Percentiles rank a stretch among this genome's conserved stretches.
These are phyloP conservation scores for Clarias platycephalus DNA, from an alignment of 2,797 vertebrate species.

Conservation along the genomic window DNA sequence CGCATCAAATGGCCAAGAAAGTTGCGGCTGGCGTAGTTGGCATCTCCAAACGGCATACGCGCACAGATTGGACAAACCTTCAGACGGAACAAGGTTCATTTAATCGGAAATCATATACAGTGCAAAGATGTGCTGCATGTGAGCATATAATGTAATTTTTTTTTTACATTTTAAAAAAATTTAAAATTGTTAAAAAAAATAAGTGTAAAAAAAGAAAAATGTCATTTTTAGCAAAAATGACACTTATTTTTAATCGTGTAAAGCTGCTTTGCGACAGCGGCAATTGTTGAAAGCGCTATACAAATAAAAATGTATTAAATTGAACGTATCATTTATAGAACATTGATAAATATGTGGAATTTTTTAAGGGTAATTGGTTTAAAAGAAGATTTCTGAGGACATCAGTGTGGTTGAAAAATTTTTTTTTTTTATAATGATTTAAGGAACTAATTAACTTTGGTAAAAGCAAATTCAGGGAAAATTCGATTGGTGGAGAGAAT, in stretches of 20 bases:
- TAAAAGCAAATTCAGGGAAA: neutral
- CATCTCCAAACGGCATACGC: constrained; percentile 29
- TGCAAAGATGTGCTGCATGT: neutral
- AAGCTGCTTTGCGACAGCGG: too few species aligned
- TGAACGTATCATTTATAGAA: neutral
- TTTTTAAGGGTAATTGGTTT: neutral
- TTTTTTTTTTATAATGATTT: too few species aligned
- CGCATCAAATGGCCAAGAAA: constrained; percentile 40
- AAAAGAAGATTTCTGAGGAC: neutral
- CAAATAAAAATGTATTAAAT: too few species aligned
- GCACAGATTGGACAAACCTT: constrained; percentile 56
- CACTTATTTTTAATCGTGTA: neutral
- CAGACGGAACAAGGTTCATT: neutral
- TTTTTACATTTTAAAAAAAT: too few species aligned
- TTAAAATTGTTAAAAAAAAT: neutral
- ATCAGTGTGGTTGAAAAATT: neutral
- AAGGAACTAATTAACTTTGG: too few species aligned
- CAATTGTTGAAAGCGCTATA: too few species aligned
- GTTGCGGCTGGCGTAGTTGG: constrained; percentile 46
- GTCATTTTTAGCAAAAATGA: neutral
- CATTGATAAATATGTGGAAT: neutral
- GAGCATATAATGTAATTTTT: too few species aligned
- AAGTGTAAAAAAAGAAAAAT: neutral
- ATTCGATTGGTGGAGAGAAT: neutral
- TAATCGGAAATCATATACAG: neutral